These are phyloP conservation scores for Ganaspis brasiliensis DNA, from an alignment of 2,888 invertebrate species.

Conservation along the genomic window DNA sequence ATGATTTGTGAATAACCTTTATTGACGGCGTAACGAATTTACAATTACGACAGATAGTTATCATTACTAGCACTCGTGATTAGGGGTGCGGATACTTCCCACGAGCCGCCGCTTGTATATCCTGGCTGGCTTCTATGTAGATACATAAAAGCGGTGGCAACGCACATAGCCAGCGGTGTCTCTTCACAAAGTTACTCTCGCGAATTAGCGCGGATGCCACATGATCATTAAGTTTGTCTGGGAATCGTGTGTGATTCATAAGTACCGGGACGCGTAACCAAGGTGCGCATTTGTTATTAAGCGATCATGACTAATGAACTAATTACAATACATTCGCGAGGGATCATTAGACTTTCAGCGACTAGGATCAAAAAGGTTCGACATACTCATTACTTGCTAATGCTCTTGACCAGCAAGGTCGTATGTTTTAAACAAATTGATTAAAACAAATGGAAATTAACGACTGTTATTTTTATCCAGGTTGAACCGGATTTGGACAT, in stretches of 20 bases:
- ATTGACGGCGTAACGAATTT: slow-evolving; percentile 78
- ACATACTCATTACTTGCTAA: slow-evolving; percentile 14
- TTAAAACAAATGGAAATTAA: neutral
- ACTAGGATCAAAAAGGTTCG: neutral
- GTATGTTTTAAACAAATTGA: neutral
- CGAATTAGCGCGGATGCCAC: slow-evolving; percentile 69
- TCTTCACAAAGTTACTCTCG: slow-evolving; percentile 50
- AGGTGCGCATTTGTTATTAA: slow-evolving; percentile 70
- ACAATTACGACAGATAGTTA: slow-evolving; percentile 77
- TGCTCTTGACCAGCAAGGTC: slow-evolving; percentile 11
- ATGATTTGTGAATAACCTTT: slow-evolving; percentile 76
- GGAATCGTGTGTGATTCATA: slow-evolving; percentile 72
- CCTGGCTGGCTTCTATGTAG: slow-evolving; percentile 28
- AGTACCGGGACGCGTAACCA: slow-evolving; percentile 64
- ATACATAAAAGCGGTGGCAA: slow-evolving; percentile 9
- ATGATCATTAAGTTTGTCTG: slow-evolving; percentile 65
- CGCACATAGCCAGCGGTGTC: slow-evolving; percentile 45
- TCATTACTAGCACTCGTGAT: slow-evolving; percentile 69
- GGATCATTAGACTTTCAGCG: slow-evolving; percentile 48
- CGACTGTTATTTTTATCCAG: no score
- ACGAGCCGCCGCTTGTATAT: slow-evolving; percentile 57
- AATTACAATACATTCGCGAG: slow-evolving; percentile 67
- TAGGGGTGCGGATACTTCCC: slow-evolving; percentile 71
- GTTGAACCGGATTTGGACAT: no score
- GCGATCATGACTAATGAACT: slow-evolving; percentile 74